Evolutionary conservation across 2,797 vertebrate genomes (phyloP).

Genomic region (Fistularia commersonii): DNA sequence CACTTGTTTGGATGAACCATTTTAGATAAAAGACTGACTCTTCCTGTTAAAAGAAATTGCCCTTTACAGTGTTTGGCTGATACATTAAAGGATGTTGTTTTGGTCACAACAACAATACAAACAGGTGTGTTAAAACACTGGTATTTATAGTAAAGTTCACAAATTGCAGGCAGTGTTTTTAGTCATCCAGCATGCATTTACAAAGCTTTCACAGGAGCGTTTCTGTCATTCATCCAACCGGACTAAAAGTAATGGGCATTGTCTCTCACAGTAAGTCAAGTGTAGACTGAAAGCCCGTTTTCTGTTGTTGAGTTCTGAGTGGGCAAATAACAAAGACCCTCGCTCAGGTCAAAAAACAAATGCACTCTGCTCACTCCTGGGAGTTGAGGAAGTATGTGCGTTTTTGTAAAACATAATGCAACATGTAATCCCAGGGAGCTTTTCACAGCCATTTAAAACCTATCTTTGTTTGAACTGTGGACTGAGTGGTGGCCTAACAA

Average conservation of each 20-base stretch:
- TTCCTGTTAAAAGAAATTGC: no score
- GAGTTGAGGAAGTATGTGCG: conserved; percentile 41
- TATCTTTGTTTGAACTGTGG: conserved; percentile 20
- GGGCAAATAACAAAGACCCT: conserved; percentile 42
- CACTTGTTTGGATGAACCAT: conserved; percentile 10
- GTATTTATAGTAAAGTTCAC: conserved; percentile 9
- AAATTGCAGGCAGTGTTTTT: neutral
- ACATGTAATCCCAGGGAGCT: conserved; percentile 25
- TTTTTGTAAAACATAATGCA: conserved; percentile 29
- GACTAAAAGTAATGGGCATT: no score
- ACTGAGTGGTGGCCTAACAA: conserved; percentile 16
- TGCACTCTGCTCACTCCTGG: conserved; percentile 59
- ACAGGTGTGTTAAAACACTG: neutral
- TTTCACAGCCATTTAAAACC: conserved; percentile 34
- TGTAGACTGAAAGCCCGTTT: conserved; percentile 52
- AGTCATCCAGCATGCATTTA: conserved; percentile 17
- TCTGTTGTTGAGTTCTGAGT: conserved; percentile 39
- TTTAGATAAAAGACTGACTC: no score
- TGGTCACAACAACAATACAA: neutral
- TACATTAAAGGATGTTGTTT: no score
- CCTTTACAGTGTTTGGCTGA: no score
- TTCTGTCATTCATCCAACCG: conserved; percentile 13
- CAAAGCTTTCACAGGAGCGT: conserved; percentile 45
- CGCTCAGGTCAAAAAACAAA: conserved; percentile 25
- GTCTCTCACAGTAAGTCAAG: conserved; percentile 57